Evolutionary conservation across 2,113 vertebrate species (phyloP).

Genomic region (Suricata suricatta): DNA sequence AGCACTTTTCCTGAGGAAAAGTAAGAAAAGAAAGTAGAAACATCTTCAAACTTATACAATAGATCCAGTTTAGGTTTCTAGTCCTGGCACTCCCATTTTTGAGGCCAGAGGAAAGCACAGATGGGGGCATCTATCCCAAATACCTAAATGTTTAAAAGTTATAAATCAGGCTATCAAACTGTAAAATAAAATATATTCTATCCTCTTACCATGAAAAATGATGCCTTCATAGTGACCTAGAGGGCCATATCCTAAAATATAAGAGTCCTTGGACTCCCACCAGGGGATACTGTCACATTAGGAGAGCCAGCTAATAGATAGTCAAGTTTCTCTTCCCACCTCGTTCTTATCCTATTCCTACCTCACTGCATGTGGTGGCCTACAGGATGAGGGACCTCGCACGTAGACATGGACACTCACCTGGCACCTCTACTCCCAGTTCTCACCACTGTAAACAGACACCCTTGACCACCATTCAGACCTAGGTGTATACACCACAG

Average conservation of each 20-base stretch:
- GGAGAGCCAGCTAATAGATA: background rate
- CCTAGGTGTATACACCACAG: accelerated
- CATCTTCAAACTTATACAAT: background rate
- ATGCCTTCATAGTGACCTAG: background rate
- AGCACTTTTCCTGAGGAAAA: background rate
- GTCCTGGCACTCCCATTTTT: background rate
- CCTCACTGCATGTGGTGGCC: background rate
- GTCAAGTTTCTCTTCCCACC: background rate
- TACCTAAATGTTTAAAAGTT: background rate
- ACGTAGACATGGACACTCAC: background rate
- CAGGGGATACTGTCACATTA: background rate
- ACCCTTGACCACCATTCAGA: background rate
- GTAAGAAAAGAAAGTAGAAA: background rate
- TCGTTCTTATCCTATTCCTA: accelerated
- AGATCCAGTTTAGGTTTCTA: background rate
- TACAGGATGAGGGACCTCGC: background rate
- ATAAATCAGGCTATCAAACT: background rate
- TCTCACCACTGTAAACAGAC: background rate
- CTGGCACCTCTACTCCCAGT: background rate
- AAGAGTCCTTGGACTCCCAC: background rate
- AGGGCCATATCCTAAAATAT: background rate
- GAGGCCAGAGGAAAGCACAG: background rate
- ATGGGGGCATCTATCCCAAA: background rate
- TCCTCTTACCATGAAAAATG: background rate
- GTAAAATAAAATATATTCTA: background rate